Percentiles rank a stretch among this genome's conserved stretches.
Conservation (phyloP, 2,797 vertebrate species). For the Rhodeus uyekii region DNA sequence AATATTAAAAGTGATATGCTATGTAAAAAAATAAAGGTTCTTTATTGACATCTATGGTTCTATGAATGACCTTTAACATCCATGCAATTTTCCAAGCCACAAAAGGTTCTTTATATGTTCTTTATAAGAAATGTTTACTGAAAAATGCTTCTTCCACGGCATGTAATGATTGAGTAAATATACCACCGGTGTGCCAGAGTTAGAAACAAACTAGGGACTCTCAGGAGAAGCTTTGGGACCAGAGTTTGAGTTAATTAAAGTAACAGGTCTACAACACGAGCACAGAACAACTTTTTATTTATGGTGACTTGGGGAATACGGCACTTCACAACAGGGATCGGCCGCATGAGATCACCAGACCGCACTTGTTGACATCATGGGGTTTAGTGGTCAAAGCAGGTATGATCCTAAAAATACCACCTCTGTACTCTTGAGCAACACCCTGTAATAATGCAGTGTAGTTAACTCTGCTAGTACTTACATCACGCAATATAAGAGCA, state of each 20-base stretch:
- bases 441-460: not conserved
- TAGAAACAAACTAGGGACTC: slow-evolving; percentile 71
- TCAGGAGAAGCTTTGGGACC: slow-evolving; percentile 44
- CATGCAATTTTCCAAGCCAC: not conserved
- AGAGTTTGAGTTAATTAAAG: slow-evolving; percentile 35
- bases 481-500: not conserved
- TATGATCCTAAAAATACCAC: slow-evolving; percentile 2
- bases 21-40: too few species aligned
- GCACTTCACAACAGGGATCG: not conserved
- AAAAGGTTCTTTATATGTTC: not conserved
- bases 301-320: not conserved
- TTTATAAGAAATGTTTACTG: not conserved
- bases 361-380: slow-evolving; percentile 17
- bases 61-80: too few species aligned
- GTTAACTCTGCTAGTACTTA: not conserved
- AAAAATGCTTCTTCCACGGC: not conserved
- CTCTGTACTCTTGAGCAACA: not conserved
- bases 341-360: slow-evolving; percentile 7
- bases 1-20: too few species aligned
- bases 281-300: slow-evolving; percentile 28
- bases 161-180: too few species aligned
- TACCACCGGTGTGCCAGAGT: too few species aligned
- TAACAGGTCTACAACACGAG: slow-evolving; percentile 36
- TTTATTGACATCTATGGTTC: too few species aligned
- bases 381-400: not conserved